Percentiles rank a stretch among this genome's conserved stretches.
Evolutionary conservation across 2,888 invertebrate species (phyloP).

Genomic region (Lissonota sp.): DNA sequence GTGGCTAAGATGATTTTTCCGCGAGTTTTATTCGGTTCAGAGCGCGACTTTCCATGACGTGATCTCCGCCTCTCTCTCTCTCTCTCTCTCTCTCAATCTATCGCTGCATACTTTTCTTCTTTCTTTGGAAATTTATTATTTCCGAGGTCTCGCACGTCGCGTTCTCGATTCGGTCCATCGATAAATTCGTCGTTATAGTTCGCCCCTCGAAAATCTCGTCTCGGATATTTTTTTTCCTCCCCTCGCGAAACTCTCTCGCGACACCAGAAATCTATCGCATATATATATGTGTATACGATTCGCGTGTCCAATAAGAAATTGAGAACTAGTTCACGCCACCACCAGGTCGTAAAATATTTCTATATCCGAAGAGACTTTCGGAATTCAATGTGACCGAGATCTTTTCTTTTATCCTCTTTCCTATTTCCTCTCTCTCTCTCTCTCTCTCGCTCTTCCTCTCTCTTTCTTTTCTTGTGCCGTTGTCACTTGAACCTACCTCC

Average conservation of each 20-base stretch:
- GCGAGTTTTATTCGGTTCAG: conserved; percentile 30
- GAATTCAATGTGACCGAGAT: conserved; percentile 56
- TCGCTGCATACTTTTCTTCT: conserved; percentile 15
- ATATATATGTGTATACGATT: conserved; percentile 11
- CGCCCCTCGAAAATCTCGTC: conserved; percentile 42
- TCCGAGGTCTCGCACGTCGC: conserved; percentile 34
- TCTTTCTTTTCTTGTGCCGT: too few species aligned
- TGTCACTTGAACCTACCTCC: too few species aligned
- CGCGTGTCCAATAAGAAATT: conserved; percentile 55
- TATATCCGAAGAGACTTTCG: conserved; percentile 31
- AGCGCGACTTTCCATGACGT: conserved; percentile 33
- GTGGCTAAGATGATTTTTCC: conserved; percentile 31
- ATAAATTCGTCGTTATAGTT: conserved; percentile 43
- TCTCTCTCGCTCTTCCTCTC: too few species aligned
- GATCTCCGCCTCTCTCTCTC: neutral
- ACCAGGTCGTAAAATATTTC: conserved; percentile 33
- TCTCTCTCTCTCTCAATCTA: neutral
- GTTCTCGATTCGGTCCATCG: conserved; percentile 52
- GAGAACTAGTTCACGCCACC: conserved; percentile 34
- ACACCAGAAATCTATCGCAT: conserved; percentile 11
- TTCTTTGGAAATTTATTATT: conserved; percentile 50
- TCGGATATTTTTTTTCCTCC: conserved; percentile 23
- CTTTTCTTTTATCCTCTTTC: conserved; percentile 8
- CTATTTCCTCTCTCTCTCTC: too few species aligned
- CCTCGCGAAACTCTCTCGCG: neutral